Evolutionary conservation across 2,113 vertebrate genomes (phyloP).

Genomic region (Athene cunicularia): DNA sequence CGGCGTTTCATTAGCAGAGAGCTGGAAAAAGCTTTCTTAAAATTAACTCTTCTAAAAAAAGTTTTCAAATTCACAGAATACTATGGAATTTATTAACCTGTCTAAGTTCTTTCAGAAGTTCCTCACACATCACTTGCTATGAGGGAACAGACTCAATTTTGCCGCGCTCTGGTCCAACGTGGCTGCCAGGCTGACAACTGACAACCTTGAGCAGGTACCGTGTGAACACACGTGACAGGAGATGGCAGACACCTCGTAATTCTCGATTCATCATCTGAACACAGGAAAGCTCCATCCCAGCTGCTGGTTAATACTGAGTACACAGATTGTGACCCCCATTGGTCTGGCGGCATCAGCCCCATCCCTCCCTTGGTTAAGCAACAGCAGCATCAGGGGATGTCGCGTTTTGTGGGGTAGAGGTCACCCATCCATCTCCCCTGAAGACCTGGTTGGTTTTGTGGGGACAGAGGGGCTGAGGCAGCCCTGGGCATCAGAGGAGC

Average conservation of each 20-base stretch:
- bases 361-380: background rate
- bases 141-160: fast-evolving
- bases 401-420: background rate
- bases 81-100: background rate
- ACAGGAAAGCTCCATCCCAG: background rate
- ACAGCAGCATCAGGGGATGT: background rate
- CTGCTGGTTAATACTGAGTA: background rate
- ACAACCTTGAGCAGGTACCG: background rate
- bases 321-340: fast-evolving
- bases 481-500: background rate
- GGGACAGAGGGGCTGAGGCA: background rate
- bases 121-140: background rate
- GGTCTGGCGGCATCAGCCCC: background rate
- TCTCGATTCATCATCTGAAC: background rate
- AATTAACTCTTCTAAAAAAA: background rate
- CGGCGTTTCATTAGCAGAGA: background rate
- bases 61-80: background rate
- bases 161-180: fast-evolving
- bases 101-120: background rate
- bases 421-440: background rate
- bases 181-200: background rate
- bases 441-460: background rate
- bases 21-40: background rate
- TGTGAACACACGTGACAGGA: background rate
- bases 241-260: background rate